Percentiles rank a stretch among this genome's conserved stretches.
These are phyloP conservation scores for Muraenolepis orangiensis DNA, from an alignment of 2,797 vertebrate genomes.

Conservation along the genomic window DNA sequence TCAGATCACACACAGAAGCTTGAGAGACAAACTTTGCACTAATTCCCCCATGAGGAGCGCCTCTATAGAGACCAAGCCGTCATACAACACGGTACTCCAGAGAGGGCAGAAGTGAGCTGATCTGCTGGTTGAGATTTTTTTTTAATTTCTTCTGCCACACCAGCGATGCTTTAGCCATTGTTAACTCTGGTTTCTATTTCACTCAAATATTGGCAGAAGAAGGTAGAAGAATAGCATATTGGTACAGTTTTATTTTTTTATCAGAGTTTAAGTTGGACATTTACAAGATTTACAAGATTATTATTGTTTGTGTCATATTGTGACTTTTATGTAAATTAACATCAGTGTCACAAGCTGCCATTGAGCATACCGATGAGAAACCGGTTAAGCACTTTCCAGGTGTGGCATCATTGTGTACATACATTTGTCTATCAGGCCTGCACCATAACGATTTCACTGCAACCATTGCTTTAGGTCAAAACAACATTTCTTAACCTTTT, in stretches of 20 bases:
- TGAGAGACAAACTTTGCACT: not conserved
- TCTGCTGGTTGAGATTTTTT: not conserved
- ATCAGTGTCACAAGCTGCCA: constrained; percentile 4
- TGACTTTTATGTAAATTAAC: no score
- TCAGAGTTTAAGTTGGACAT: not conserved
- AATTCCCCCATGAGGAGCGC: not conserved
- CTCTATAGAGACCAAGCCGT: not conserved
- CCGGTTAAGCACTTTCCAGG: constrained; percentile 17
- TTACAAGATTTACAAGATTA: not conserved
- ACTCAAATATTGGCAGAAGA: constrained; percentile 2
- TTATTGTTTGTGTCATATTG: no score
- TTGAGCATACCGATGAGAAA: not conserved
- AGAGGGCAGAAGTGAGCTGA: not conserved
- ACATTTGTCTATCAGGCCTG: constrained; percentile 4
- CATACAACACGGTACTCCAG: not conserved
- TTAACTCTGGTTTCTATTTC: not conserved
- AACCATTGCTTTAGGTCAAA: not conserved
- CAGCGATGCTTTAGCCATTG: not conserved
- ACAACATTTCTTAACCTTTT: not conserved
- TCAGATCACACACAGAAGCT: not conserved
- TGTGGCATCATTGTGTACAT: not conserved
- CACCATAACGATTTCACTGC: not conserved
- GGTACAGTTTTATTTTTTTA: constrained; percentile 1
- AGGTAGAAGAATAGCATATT: not conserved
- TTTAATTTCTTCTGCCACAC: constrained; percentile 1